Evolutionary conservation across 1,140 invertebrate species (phyloP), one percentile per base, ranked within the genome.

Genomic region (Hyles euphorbiae): DNA sequence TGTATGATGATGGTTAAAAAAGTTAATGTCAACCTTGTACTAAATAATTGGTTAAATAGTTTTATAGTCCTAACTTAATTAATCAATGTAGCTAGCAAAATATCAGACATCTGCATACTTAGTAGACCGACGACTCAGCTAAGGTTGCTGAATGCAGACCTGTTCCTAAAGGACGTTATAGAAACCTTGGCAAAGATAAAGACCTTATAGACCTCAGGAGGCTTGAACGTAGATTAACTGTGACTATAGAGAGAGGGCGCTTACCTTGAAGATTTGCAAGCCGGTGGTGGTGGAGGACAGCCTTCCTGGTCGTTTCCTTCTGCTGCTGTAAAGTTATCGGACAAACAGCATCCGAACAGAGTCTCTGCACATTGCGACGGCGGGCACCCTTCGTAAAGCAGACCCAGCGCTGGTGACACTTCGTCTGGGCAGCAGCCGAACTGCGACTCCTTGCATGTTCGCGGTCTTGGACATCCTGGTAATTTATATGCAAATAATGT

Each of bases 371-470:
- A 97, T 9, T 92, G 90, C 3, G 92, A 88, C 10, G 92, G 83
- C 3, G 96, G 95, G 81, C 97, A 98, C 4, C 94, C 96, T 77
- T 93, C 90, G 32, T 92, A 88, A 11, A 95, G 91, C 0, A 90
- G 87, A 5, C 96, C 96, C 47, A 89, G 76, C 0, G 97, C 96
- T 4, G 95, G 91, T 0, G 97, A 97, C 0, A 98, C 93, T 2
- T 93, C 95, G 84, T 99, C 98, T 6, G 93, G 90, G 81, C 98
- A 99, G 87, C 98, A 99, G 3, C 97, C 96, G 74, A 92, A 95
- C 72, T 94, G 91, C 0, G 96, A 94, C 49, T 97, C 96, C 65
- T 92, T 90, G 65, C 95, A 96, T 0, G 95, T 96, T 63, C 93
- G 90, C 0, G 92, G 91, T 61, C 88, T 92, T 0, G 92, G 91